Conservation (phyloP, 2,797 vertebrate genomes). For the Pteropus rufus region DNA sequence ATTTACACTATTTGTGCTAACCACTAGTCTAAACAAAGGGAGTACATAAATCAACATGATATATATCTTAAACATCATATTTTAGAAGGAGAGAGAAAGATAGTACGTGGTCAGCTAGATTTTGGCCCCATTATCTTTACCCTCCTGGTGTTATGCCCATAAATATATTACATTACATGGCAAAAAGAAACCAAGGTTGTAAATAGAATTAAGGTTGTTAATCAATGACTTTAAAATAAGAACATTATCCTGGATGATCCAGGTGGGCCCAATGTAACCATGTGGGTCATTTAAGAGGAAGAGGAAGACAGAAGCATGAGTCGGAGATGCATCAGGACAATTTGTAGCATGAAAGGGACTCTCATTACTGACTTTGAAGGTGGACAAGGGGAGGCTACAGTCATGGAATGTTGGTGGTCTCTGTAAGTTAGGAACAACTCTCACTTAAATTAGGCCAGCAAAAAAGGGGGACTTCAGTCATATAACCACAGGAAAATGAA, state of each 20-base stretch:
- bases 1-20: not conserved
- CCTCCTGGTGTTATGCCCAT: not conserved
- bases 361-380: not conserved
- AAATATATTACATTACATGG: not conserved
- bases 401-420: not conserved
- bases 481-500: not conserved
- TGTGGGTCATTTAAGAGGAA: not conserved
- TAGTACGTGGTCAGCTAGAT: not conserved
- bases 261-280: not conserved
- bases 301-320: not conserved
- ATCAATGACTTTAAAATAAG: not conserved
- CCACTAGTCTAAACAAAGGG: not conserved
- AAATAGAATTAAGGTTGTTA: not conserved
- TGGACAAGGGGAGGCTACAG: not conserved
- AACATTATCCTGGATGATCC: not conserved
- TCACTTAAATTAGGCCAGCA: not conserved
- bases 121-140: not conserved
- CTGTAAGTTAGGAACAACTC: not conserved
- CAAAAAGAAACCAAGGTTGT: not conserved
- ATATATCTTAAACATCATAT: not conserved
- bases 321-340: not conserved
- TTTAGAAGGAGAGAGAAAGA: not conserved
- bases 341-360: not conserved
- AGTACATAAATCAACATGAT: not conserved
- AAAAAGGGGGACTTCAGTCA: not conserved